Evolutionary conservation across 2,113 vertebrate species (phyloP), one percentile per base, ranked within the genome.

Genomic region (Platichthys stellatus): DNA sequence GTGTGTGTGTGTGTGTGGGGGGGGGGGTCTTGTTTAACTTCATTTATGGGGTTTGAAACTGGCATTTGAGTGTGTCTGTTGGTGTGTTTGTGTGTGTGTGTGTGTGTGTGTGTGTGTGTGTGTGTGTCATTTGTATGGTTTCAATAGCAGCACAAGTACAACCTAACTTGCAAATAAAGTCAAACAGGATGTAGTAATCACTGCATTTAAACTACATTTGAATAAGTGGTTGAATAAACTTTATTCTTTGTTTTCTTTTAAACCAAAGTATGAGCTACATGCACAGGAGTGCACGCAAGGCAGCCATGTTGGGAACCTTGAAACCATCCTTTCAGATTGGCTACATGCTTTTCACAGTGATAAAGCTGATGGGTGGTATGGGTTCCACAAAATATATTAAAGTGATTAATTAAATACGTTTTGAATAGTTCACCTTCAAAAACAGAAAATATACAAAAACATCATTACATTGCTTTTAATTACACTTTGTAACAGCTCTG

Each of bases 221-320:
- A 15, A 54, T 54, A 15, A 18, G 47, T 51, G 47, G 4, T 51
- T 51, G 15, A 51, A 51, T 54, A 54, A 7, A 54, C 20, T 20
- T 49, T 11, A 21, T 54, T 10, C 5, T 18, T 15, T 53, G 7
- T 49, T 63, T 56, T 47, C 65, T 45, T 59, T 51, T 24, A 23
- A 53, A 3, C 18, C 62, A 49, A 58, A 38, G 53, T 61, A 15
- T 15, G 63, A 88, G 76, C 66, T 72, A 51, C 70, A 21, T 51
- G 18, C 63, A 66, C 53, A 97, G 12, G 93, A 94, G 95, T 95
- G 95, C 68, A 56, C 69, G 54, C 35, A 57, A 63, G 2, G 66
- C 4, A 62, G 54, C 40, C 28, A 23, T 56, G 53, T 53, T 21
- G 57, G 21, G 57, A 81, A 76, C 74, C 74, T 76, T 86, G 64